These are phyloP conservation scores for Physocephala rufipes DNA, from an alignment of 2,888 invertebrate genomes.

Conservation along the genomic window DNA sequence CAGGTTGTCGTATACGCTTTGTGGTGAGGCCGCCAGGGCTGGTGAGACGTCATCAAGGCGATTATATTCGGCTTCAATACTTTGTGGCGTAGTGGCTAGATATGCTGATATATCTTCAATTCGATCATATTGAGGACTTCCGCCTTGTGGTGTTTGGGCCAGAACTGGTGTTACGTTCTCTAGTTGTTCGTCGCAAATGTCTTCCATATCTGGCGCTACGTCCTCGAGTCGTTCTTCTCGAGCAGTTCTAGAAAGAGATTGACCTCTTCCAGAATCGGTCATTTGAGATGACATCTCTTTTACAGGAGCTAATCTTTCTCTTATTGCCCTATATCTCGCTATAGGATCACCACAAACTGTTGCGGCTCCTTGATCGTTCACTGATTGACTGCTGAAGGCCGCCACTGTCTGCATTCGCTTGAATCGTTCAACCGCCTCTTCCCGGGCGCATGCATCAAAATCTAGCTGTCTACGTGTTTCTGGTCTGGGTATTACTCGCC, in stretches of 20 bases:
- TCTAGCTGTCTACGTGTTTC: background rate
- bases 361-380: no score
- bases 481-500: no score
- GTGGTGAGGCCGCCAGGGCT: background rate
- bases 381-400: background rate
- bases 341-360: background rate
- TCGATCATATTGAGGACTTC: no score
- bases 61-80: no score
- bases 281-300: background rate
- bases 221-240: slow-evolving; percentile 28
- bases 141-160: background rate
- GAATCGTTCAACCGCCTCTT: background rate
- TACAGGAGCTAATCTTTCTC: background rate
- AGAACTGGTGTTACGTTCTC: background rate
- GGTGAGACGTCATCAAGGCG: no score
- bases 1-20: background rate
- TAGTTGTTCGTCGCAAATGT: slow-evolving; percentile 1
- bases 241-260: background rate
- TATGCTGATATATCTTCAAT: no score
- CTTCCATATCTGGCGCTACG: no score
- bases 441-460: slow-evolving; percentile 1
- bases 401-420: background rate
- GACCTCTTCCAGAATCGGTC: background rate
- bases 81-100: no score
- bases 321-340: background rate